Conservation (phyloP, 2,888 invertebrate genomes). For the Zelleria hepariella region DNA sequence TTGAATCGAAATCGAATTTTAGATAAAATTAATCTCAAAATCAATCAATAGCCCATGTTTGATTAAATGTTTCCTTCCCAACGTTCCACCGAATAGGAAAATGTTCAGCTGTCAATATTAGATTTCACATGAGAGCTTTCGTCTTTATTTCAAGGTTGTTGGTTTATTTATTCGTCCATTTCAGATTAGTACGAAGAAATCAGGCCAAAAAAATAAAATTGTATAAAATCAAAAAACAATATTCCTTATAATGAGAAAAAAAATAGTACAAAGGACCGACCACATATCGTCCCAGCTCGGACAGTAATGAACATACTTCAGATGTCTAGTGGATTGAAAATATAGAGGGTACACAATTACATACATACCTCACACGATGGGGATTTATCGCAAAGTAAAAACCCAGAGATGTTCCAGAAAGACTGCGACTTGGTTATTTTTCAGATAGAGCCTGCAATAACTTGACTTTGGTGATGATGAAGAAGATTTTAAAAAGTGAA, state of each 20-base stretch:
- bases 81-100: no score
- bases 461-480: no score
- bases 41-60: no score
- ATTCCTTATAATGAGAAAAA: not conserved
- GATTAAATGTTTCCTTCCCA: no score
- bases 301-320: not conserved
- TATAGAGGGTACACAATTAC: not conserved
- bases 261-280: not conserved
- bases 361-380: not conserved
- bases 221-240: not conserved
- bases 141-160: no score
- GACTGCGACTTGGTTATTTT: not conserved
- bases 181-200: not conserved
- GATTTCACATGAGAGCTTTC: no score
- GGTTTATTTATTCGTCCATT: no score
- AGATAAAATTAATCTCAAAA: no score
- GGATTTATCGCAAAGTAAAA: not conserved
- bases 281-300: not conserved
- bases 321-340: not conserved
- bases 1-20: no score
- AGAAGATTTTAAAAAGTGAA: no score
- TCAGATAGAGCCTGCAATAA: no score
- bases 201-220: not conserved
- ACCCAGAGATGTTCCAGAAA: not conserved
- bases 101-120: no score